These are phyloP conservation scores for Pelochelys cantorii DNA, from an alignment of 2,797 vertebrate species.

Conservation along the genomic window DNA sequence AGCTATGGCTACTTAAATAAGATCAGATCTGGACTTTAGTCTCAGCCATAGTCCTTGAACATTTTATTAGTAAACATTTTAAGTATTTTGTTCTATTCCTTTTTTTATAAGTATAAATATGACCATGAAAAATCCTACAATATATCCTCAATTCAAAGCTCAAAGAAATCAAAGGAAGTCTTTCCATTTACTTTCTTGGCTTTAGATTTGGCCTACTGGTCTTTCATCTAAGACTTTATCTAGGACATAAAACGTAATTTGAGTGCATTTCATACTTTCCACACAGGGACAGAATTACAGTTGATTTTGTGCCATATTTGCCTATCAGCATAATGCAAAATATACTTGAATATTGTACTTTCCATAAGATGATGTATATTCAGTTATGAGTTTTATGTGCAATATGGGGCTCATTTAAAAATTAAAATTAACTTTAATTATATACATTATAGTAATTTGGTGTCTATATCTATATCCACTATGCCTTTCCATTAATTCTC, in stretches of 20 bases:
- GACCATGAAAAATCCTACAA: not conserved
- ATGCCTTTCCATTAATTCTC: too few species aligned
- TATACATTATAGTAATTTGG: too few species aligned
- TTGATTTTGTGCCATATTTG: not conserved
- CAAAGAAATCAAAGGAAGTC: not conserved
- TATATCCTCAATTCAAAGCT: not conserved
- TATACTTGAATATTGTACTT: not conserved
- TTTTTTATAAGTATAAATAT: not conserved
- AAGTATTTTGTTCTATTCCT: not conserved
- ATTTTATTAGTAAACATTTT: not conserved
- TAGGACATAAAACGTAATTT: too few species aligned
- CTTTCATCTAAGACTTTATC: too few species aligned
- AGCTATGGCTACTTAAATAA: not conserved
- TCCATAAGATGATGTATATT: not conserved
- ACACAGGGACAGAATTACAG: not conserved
- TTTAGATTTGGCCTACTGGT: not conserved
- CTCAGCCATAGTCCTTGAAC: not conserved
- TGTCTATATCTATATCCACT: not conserved
- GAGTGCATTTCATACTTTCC: too few species aligned
- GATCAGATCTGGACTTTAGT: not conserved
- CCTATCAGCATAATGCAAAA: not conserved
- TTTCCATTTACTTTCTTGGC: not conserved
- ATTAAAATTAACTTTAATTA: not conserved
- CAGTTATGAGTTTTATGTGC: not conserved
- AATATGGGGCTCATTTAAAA: not conserved